phyloP scores from a whole-genome alignment of 2,113 vertebrate species.

The Coregonus clupeaformis region DNA sequence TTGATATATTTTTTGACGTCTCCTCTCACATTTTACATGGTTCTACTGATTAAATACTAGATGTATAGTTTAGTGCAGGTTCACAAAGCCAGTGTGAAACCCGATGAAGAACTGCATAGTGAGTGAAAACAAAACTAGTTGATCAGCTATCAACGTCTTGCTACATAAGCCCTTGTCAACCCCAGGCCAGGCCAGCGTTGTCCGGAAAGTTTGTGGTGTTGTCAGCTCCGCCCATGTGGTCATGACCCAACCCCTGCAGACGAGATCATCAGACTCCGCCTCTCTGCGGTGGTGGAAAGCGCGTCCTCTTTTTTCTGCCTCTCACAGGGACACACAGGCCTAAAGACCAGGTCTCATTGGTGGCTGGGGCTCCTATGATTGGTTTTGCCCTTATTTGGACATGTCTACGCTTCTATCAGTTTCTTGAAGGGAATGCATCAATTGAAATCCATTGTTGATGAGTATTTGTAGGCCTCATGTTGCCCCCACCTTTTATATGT shows the following conservation, averaged over 20 bases:
- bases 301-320: slow-evolving; percentile 27
- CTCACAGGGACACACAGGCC: slow-evolving; percentile 28
- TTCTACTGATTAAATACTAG: neutral
- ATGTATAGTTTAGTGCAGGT: neutral
- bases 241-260: neutral
- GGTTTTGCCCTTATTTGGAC: slow-evolving; percentile 76
- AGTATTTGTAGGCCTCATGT: neutral
- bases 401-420: slow-evolving; percentile 31
- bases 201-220: slow-evolving; percentile 21
- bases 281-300: slow-evolving; percentile 15
- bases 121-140: slow-evolving; percentile 62
- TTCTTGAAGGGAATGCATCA: slow-evolving; percentile 12
- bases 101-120: neutral
- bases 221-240: slow-evolving; percentile 34
- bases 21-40: too few species aligned
- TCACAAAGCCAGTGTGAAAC: neutral
- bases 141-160: slow-evolving; percentile 13
- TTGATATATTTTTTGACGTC: too few species aligned
- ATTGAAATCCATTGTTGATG: slow-evolving; percentile 1
- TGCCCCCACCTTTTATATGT: neutral
- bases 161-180: slow-evolving; percentile 35
- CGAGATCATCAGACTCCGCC: slow-evolving; percentile 10
- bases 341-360: slow-evolving; percentile 39
- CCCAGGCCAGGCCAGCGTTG: slow-evolving; percentile 26
- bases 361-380: slow-evolving; percentile 1